Evolutionary conservation across 1,140 invertebrate species (phyloP).

Genomic region (Yoshiicerus persimilis): DNA sequence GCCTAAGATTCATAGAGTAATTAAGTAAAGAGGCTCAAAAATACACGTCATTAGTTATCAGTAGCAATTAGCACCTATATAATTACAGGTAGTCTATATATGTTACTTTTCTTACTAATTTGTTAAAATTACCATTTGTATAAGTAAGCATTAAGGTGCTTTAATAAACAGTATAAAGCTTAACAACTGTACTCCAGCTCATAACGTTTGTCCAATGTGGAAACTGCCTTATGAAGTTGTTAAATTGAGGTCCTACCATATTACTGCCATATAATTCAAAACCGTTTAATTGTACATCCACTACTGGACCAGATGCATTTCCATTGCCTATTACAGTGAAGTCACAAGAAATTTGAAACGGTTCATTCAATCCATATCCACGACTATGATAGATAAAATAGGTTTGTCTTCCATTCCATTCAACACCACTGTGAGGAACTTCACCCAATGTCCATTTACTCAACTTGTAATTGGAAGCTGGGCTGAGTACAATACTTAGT

Average conservation of each 20-base stretch:
- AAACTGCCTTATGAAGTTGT: background rate
- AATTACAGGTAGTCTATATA: no score
- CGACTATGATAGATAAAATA: constrained; percentile 35
- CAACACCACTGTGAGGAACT: background rate
- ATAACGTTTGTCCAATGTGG: constrained; percentile 38
- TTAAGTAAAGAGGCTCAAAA: no score
- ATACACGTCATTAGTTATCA: no score
- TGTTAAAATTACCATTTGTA: background rate
- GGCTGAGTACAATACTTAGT: constrained; percentile 21
- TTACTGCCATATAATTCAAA: background rate
- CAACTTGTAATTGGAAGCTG: constrained; percentile 3
- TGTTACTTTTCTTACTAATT: background rate
- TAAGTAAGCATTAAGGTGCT: no score
- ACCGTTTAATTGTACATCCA: constrained; percentile 10
- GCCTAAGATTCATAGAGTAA: background rate
- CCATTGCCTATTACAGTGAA: background rate
- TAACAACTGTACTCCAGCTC: constrained; percentile 29
- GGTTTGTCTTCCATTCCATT: constrained; percentile 23
- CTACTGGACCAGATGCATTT: background rate
- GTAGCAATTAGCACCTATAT: no score
- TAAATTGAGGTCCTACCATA: background rate
- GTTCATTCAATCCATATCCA: background rate
- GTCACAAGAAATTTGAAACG: constrained; percentile 3
- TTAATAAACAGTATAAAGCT: constrained; percentile 31
- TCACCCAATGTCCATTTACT: background rate